phyloP scores from a whole-genome alignment of 2,888 invertebrate species.

The Anagyrus pseudococci region DNA sequence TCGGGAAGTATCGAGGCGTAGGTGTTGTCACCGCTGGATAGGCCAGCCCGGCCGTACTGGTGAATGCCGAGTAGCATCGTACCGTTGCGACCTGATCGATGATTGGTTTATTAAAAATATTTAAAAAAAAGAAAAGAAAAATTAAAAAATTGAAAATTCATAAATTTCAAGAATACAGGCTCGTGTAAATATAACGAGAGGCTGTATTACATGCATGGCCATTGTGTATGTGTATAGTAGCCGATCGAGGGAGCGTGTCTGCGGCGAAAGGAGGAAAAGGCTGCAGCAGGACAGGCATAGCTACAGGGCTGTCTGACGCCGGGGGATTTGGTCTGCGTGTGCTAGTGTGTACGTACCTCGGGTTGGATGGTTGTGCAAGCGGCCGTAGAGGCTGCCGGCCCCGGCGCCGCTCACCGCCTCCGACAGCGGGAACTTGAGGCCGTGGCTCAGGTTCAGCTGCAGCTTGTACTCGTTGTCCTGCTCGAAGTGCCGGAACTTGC shows the following conservation, averaged over 20 bases:
- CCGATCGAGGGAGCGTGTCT: not conserved
- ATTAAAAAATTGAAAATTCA: not conserved
- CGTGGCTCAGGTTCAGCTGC: conserved; percentile 61
- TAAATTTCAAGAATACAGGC: too few relatives aligned
- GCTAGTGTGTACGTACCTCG: conserved; percentile 45
- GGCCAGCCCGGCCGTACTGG: conserved; percentile 38
- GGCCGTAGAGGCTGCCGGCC: conserved; percentile 63
- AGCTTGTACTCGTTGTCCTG: conserved; percentile 59
- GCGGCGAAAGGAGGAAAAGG: not conserved
- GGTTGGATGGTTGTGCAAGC: conserved; percentile 63
- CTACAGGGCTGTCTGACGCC: not conserved
- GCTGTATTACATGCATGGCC: too few relatives aligned
- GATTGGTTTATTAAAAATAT: not conserved
- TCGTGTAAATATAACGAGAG: too few relatives aligned
- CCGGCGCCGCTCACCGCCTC: conserved; percentile 49
- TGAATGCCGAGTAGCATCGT: conserved; percentile 55
- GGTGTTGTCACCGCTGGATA: conserved; percentile 47
- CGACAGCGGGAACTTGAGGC: conserved; percentile 68
- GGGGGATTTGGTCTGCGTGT: not conserved
- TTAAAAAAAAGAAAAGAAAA: not conserved
- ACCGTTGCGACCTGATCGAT: conserved; percentile 41
- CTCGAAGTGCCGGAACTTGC: conserved; percentile 68
- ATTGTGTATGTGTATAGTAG: too few relatives aligned
- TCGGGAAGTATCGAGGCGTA: conserved; percentile 55
- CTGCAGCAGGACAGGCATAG: not conserved